Evolutionary conservation across 2,888 invertebrate genomes (phyloP).

Genomic region (Polymixis flavicincta): DNA sequence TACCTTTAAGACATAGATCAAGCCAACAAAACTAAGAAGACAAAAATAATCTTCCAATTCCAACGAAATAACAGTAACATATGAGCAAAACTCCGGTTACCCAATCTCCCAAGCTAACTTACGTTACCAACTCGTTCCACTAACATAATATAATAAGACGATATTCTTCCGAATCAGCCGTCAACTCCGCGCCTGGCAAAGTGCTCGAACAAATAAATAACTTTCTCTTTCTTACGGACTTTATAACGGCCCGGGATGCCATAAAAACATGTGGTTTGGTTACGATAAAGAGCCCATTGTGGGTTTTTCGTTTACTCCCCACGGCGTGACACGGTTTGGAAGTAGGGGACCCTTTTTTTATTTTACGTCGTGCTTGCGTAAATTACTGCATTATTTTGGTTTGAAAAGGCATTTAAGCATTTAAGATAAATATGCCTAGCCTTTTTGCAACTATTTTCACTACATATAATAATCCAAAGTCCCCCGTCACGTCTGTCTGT

Average conservation of each 20-base stretch:
- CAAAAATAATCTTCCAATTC: background rate
- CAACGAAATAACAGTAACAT: background rate
- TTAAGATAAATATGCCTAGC: background rate
- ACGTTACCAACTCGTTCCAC: constrained; percentile 33
- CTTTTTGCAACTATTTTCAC: too few species aligned
- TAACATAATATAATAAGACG: constrained; percentile 41
- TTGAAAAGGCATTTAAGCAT: background rate
- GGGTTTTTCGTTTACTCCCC: constrained; percentile 62
- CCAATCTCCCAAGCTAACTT: constrained; percentile 7
- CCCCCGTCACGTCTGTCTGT: too few species aligned
- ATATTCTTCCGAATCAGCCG: constrained; percentile 34
- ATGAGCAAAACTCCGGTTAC: background rate
- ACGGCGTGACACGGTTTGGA: constrained; percentile 37
- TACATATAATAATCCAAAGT: too few species aligned
- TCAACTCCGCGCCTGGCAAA: constrained; percentile 43
- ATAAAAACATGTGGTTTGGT: constrained; percentile 72
- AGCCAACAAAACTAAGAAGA: background rate
- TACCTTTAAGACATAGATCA: background rate
- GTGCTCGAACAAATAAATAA: constrained; percentile 69
- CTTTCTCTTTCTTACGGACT: constrained; percentile 65
- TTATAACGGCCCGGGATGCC: constrained; percentile 69
- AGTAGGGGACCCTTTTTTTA: constrained; percentile 28
- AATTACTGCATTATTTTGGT: background rate
- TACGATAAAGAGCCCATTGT: constrained; percentile 70
- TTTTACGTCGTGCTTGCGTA: background rate